phyloP scores from a whole-genome alignment of 2,113 vertebrate species.

The Benitochromis conjunctus region DNA sequence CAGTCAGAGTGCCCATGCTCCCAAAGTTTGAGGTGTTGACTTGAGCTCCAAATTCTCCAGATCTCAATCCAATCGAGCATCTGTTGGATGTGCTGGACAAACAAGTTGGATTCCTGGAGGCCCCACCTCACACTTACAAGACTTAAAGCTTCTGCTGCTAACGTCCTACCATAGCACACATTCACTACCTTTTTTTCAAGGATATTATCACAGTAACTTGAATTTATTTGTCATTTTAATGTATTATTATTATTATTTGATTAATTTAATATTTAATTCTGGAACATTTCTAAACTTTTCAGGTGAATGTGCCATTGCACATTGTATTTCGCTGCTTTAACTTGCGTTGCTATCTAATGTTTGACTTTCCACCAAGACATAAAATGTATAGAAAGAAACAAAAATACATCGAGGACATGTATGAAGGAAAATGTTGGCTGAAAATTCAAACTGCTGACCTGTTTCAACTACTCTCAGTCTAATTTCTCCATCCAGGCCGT shows the following conservation, averaged over 20 bases:
- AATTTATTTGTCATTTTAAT: not conserved
- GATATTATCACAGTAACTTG: not conserved
- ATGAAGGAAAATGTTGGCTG: not conserved
- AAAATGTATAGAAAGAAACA: not conserved
- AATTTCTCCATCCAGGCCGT: conserved; percentile 80
- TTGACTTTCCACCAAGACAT: not conserved
- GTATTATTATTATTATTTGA: not conserved
- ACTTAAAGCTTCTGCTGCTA: not conserved
- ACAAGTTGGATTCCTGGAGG: not conserved
- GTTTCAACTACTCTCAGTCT: conserved; percentile 77
- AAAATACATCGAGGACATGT: not conserved
- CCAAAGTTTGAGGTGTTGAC: not conserved
- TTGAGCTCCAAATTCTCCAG: not conserved
- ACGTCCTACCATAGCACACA: not conserved
- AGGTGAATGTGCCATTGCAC: not conserved
- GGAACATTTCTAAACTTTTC: not conserved
- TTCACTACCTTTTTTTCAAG: not conserved
- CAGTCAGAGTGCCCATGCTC: not conserved
- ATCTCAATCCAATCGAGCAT: not conserved
- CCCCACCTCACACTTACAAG: not conserved
- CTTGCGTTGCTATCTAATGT: not conserved
- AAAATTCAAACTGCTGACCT: conserved; percentile 51
- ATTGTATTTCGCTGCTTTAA: not conserved
- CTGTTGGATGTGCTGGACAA: not conserved
- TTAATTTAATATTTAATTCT: not conserved